phyloP scores from a whole-genome alignment of 1,140 invertebrate species.

The Trichoplusia ni region DNA sequence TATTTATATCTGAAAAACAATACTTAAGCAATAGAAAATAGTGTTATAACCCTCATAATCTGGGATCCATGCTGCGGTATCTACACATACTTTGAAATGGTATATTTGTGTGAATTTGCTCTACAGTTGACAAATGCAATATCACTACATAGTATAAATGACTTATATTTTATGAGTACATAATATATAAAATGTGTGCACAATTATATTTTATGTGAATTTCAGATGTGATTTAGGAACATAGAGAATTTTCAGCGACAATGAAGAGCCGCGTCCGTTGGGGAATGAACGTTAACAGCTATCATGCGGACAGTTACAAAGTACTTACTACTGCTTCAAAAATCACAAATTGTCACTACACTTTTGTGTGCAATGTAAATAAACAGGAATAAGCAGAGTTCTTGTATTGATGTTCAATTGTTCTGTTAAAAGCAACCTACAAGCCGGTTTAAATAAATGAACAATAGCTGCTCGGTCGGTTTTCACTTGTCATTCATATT shows the following conservation, averaged over 20 bases:
- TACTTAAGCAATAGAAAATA: too few species aligned
- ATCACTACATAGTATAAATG: neutral
- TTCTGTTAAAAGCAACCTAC: too few species aligned
- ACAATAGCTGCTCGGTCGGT: too few species aligned
- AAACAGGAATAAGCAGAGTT: neutral
- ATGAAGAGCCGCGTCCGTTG: conserved; percentile 11
- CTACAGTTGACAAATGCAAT: too few species aligned
- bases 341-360: neutral
- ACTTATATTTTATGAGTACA: neutral
- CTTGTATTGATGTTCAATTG: too few species aligned
- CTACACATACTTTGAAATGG: too few species aligned
- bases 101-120: neutral
- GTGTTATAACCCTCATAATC: too few species aligned
- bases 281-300: neutral
- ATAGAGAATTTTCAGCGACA: neutral
- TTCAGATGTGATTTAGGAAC: conserved; percentile 6
- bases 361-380: conserved; percentile 6
- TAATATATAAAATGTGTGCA: neutral
- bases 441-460: too few species aligned
- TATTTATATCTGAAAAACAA: too few species aligned
- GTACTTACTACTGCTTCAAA: conserved; percentile 2
- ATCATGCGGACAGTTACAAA: neutral
- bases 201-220: neutral
- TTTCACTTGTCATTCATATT: too few species aligned
- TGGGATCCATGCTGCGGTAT: too few species aligned